Evolutionary conservation across 2,797 vertebrate genomes (phyloP).

Genomic region (Phalanger gymnotis): DNA sequence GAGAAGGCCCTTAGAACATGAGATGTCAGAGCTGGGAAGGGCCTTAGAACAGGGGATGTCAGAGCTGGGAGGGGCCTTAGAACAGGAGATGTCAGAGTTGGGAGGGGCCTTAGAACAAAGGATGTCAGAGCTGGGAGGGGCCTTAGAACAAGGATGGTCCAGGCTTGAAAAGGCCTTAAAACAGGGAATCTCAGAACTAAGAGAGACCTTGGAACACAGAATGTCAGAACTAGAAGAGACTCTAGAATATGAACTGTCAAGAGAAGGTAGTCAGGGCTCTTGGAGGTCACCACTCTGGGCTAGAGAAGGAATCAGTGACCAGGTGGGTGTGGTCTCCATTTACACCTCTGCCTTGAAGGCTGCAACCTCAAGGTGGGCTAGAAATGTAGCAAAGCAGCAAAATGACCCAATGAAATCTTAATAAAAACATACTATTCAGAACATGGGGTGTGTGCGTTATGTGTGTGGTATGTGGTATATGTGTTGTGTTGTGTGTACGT

Average conservation of each 20-base stretch:
- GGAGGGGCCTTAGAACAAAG: too few species aligned
- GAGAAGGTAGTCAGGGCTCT: not conserved
- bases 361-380: not conserved
- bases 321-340: not conserved
- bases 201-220: not conserved
- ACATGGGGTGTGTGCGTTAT: not conserved
- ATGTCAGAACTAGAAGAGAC: too few species aligned
- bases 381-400: not conserved
- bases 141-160: not conserved
- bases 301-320: not conserved
- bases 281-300: not conserved
- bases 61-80: too few species aligned
- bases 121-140: too few species aligned
- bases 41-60: too few species aligned
- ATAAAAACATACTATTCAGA: not conserved
- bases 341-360: not conserved
- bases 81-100: too few species aligned
- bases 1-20: not conserved
- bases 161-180: not conserved
- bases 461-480: too few species aligned
- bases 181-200: not conserved
- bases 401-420: not conserved
- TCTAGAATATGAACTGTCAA: not conserved
- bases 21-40: too few species aligned
- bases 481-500: too few species aligned